Conservation (phyloP, 2,888 invertebrate species). For the Kryphioiulus occultus region DNA sequence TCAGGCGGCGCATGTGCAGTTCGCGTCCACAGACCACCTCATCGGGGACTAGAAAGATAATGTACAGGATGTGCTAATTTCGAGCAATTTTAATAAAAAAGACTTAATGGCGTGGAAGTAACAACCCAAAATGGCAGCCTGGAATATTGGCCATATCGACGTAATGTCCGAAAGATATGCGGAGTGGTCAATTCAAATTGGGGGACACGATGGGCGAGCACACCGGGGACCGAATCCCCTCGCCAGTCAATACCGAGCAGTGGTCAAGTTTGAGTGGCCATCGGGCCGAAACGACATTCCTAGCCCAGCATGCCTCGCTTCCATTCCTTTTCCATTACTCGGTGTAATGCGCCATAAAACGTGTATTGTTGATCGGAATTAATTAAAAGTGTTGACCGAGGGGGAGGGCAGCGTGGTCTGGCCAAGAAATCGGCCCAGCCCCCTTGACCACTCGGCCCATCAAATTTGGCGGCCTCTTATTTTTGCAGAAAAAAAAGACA, state of each 20-base stretch:
- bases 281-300: constrained; percentile 8
- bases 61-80: too few species aligned
- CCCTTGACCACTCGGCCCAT: neutral
- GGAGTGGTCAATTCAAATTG: neutral
- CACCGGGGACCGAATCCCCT: neutral
- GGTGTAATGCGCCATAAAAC: constrained; percentile 35
- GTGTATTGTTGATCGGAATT: constrained; percentile 35
- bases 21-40: too few species aligned
- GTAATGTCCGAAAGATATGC: neutral
- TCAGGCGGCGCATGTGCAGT: neutral
- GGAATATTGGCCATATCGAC: neutral
- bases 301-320: constrained; percentile 10
- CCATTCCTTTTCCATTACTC: constrained; percentile 22
- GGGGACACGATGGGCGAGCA: neutral
- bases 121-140: neutral
- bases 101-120: neutral
- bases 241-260: neutral
- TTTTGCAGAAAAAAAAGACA: neutral
- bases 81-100: too few species aligned
- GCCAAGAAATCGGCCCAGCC: neutral
- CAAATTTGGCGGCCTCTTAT: neutral
- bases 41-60: too few species aligned
- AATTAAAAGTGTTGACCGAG: constrained; percentile 31
- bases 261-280: constrained; percentile 24
- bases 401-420: neutral